phyloP scores from a whole-genome alignment of 2,888 invertebrate genomes.

The Electrophaes corylata region DNA sequence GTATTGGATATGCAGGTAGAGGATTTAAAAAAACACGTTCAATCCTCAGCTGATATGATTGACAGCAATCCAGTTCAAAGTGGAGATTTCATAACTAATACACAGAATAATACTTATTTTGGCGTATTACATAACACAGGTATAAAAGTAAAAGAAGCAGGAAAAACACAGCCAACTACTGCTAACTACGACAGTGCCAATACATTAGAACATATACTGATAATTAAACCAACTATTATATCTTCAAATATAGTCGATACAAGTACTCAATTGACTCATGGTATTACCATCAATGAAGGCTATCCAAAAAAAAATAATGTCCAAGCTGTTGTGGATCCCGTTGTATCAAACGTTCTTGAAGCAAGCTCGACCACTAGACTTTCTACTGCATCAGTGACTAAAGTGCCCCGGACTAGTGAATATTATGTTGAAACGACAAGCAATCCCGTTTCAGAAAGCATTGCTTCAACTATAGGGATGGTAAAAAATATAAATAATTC shows the following conservation, averaged over 20 bases:
- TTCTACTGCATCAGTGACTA: slow-evolving; percentile 1
- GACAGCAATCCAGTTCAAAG: background rate
- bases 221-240: background rate
- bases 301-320: background rate
- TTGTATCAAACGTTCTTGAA: background rate
- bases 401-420: background rate
- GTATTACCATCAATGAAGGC: background rate
- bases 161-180: background rate
- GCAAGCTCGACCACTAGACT: background rate
- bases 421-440: background rate
- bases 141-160: background rate
- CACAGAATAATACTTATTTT: background rate
- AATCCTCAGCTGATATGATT: background rate
- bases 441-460: background rate
- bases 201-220: background rate
- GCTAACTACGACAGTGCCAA: background rate
- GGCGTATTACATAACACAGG: background rate
- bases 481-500: background rate
- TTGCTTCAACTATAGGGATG: background rate
- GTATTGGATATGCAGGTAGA: background rate
- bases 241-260: background rate
- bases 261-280: background rate
- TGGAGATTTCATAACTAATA: background rate
- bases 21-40: background rate
- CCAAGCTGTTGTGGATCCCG: background rate